These are phyloP conservation scores for Caenorhabditis angaria DNA, from an alignment of 2,888 invertebrate genomes.

Conservation along the genomic window DNA sequence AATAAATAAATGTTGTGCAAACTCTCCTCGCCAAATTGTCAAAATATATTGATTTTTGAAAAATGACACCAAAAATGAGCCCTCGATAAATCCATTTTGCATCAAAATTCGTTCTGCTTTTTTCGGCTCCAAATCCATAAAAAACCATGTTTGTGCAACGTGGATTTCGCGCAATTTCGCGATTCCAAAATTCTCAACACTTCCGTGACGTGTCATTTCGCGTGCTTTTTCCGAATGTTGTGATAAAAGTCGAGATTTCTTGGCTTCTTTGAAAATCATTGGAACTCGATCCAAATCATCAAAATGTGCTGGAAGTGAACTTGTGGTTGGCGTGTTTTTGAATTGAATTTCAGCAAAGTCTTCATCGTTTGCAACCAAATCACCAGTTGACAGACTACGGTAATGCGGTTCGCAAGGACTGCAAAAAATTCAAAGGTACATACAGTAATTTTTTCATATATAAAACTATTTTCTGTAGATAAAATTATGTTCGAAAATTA, in stretches of 20 bases:
- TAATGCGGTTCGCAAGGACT: conserved; percentile 25
- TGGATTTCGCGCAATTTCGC: conserved; percentile 36
- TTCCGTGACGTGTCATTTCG: conserved; percentile 20
- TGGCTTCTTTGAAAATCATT: conserved; percentile 33
- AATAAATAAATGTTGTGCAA: conserved; percentile 27
- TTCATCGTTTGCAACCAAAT: conserved; percentile 21
- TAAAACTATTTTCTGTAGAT: background rate
- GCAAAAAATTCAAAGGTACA: too few species aligned
- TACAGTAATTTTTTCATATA: background rate
- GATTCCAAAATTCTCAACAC: conserved; percentile 17
- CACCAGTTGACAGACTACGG: conserved; percentile 49
- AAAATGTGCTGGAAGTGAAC: conserved; percentile 41
- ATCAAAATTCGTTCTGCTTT: conserved; percentile 46
- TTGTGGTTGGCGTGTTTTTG: conserved; percentile 30
- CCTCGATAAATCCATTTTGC: conserved; percentile 40
- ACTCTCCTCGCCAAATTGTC: conserved; percentile 11
- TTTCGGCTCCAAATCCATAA: conserved; percentile 30
- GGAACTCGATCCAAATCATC: conserved; percentile 55
- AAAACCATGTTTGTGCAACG: conserved; percentile 53
- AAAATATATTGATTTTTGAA: conserved; percentile 22
- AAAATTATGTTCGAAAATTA: background rate
- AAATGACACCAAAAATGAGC: conserved; percentile 24
- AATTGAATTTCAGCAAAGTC: conserved; percentile 48
- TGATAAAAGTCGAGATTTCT: conserved; percentile 25
- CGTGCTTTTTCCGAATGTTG: conserved; percentile 34